Conservation (phyloP, 64 coral and sea anemone species). For the Hydrozoanthus tunicans region DNA sequence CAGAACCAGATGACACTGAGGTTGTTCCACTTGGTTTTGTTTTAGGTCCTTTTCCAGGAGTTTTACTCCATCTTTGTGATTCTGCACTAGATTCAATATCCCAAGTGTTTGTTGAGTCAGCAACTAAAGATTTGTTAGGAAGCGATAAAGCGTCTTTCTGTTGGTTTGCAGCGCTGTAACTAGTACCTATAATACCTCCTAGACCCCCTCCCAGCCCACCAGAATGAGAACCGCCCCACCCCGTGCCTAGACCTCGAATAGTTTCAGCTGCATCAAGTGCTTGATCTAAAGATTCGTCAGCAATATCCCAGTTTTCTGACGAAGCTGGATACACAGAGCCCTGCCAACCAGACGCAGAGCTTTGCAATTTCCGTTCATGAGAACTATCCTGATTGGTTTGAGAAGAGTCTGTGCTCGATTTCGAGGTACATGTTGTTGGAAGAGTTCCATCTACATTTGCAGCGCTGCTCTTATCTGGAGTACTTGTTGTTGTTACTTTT, state of each 20-base stretch:
- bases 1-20: conserved; percentile 6
- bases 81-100: conserved; percentile 38
- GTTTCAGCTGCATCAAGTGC: conserved; percentile 92
- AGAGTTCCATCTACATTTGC: conserved; percentile 52
- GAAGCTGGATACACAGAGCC: conserved; percentile 37
- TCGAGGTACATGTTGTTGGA: conserved; percentile 33
- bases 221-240: conserved; percentile 78
- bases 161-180: conserved; percentile 40
- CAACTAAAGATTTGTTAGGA: conserved; percentile 45
- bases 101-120: conserved; percentile 45
- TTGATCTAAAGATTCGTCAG: conserved; percentile 88
- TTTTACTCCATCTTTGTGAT: conserved; percentile 86
- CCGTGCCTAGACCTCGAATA: conserved; percentile 32
- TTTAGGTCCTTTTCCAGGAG: conserved; percentile 90
- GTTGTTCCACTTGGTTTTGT: conserved; percentile 63
- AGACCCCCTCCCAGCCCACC: conserved; percentile 89
- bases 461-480: conserved; percentile 69
- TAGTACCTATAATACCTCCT: conserved; percentile 83
- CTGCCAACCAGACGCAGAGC: conserved; percentile 24
- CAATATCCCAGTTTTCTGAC: conserved; percentile 61
- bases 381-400: conserved; percentile 29
- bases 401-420: conserved; percentile 39
- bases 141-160: conserved; percentile 45
- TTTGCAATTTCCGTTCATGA: conserved; percentile 44
- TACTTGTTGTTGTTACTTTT: conserved; percentile 27